Evolutionary conservation across 2,113 vertebrate species (phyloP).

Genomic region (Elephantulus edwardii): DNA sequence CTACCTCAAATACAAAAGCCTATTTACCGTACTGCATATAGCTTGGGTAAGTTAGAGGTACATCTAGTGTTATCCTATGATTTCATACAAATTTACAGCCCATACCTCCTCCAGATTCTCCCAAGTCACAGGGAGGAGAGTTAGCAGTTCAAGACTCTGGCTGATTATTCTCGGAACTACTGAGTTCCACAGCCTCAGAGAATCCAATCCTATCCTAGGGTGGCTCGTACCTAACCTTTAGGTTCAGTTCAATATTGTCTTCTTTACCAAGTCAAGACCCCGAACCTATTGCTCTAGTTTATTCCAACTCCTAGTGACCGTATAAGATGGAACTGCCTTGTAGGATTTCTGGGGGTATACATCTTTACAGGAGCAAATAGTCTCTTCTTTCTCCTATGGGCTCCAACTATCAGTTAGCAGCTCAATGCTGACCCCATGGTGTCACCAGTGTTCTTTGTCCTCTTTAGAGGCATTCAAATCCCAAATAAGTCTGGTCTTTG

Average conservation of each 20-base stretch:
- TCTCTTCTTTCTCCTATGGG: no score
- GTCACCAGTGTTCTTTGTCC: no score
- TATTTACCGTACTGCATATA: background rate
- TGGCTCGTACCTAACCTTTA: background rate
- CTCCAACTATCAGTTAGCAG: no score
- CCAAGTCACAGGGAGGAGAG: background rate
- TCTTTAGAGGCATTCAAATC: background rate
- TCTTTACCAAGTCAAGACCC: no score
- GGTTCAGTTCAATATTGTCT: constrained; percentile 10
- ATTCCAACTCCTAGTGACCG: no score
- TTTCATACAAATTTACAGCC: background rate
- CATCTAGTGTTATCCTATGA: background rate
- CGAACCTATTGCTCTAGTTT: no score
- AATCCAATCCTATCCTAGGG: background rate
- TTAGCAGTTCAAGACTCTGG: background rate
- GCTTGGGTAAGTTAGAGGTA: background rate
- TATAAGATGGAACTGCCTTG: no score
- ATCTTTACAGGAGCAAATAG: no score
- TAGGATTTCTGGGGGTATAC: no score
- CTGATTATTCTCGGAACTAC: background rate
- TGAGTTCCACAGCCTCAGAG: background rate
- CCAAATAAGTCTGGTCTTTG: background rate
- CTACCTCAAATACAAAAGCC: constrained; percentile 16
- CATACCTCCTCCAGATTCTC: background rate
- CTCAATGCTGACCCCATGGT: no score